Conservation (phyloP, 1,140 invertebrate genomes). For the Cherax quadricarinatus region DNA sequence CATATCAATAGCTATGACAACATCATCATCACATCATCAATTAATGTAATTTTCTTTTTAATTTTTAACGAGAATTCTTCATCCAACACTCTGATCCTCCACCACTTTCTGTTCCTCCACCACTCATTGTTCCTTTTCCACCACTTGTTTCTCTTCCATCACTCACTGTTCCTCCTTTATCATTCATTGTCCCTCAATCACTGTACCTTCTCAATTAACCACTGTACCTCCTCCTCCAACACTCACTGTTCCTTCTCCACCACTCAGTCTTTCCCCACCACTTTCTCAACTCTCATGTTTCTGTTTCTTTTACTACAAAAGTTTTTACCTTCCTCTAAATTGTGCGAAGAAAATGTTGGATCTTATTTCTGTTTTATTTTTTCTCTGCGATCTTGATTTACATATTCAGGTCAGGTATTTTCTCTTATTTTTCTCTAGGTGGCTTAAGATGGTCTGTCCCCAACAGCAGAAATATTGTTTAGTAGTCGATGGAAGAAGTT, state of each 20-base stretch:
- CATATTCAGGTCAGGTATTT: too few species aligned
- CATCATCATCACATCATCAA: too few species aligned
- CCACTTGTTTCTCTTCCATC: background rate
- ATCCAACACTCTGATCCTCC: background rate
- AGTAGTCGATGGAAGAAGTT: too few species aligned
- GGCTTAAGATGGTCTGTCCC: too few species aligned
- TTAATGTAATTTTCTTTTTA: too few species aligned
- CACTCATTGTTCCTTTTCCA: background rate
- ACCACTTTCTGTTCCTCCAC: background rate
- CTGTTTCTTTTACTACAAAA: background rate
- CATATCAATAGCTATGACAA: too few species aligned
- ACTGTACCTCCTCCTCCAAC: background rate
- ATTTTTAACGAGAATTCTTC: background rate
- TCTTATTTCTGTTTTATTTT: too few species aligned
- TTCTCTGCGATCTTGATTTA: too few species aligned
- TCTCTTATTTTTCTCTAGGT: too few species aligned
- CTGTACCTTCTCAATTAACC: background rate
- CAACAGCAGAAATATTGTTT: too few species aligned
- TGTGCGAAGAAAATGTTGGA: too few species aligned
- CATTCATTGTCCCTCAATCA: background rate
- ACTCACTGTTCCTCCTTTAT: background rate
- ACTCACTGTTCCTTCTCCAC: background rate
- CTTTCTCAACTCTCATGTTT: background rate
- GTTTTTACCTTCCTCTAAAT: too few species aligned
- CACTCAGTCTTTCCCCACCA: background rate